These are phyloP conservation scores for Magallana ariakensis DNA, from an alignment of 1,140 invertebrate species.

Conservation along the genomic window DNA sequence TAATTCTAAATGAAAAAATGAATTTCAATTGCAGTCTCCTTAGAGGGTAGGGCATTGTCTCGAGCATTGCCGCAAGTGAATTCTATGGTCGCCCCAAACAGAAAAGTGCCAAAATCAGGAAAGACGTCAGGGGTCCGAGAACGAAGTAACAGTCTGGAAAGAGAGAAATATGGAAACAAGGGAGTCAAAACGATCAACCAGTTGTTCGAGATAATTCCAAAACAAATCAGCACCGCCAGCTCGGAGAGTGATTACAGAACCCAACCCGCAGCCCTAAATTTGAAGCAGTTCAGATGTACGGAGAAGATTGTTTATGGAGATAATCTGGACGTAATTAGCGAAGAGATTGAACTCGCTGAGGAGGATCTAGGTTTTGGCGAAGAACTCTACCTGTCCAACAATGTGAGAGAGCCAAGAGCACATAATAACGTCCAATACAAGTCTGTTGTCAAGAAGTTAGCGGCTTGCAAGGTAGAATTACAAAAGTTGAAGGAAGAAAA, in stretches of 20 bases:
- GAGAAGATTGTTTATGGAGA: slow-evolving; percentile 40
- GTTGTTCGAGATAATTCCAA: not conserved
- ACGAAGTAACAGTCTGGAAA: not conserved
- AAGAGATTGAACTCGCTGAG: not conserved
- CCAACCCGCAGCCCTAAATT: not conserved
- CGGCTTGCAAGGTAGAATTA: not conserved
- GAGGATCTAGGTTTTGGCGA: slow-evolving; percentile 24
- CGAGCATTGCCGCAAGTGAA: not conserved
- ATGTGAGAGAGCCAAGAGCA: not conserved
- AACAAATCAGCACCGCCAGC: slow-evolving; percentile 14
- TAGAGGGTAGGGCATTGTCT: not conserved
- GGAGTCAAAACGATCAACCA: not conserved
- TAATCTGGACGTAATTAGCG: not conserved
- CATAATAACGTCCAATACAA: not conserved
- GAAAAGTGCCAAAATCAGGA: not conserved
- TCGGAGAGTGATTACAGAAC: slow-evolving; percentile 39
- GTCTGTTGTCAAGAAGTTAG: not conserved
- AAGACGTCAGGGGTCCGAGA: not conserved
- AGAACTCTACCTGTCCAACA: slow-evolving; percentile 44
- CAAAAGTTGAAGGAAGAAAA: slow-evolving; percentile 8
- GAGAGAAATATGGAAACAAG: not conserved
- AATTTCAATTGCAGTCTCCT: not conserved
- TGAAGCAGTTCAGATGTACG: slow-evolving; percentile 44
- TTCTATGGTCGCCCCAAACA: too few relatives aligned
- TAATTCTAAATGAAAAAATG: too few relatives aligned